phyloP scores from a whole-genome alignment of 92 coral and sea anemone genomes.

The Siderastrea radians region DNA sequence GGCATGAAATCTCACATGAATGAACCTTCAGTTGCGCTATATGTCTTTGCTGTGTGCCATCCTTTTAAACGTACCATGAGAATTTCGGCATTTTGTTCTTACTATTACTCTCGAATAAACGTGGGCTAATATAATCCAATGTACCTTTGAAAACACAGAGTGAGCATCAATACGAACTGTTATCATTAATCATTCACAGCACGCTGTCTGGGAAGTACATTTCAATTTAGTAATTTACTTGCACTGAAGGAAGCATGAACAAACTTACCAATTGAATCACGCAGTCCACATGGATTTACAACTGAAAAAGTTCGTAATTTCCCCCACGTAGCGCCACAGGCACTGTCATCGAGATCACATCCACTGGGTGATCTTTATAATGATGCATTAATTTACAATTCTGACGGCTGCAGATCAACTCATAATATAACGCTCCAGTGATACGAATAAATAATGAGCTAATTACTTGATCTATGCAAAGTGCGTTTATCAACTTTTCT shows the following conservation, averaged over 20 bases:
- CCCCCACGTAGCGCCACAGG: background rate
- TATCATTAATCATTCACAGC: background rate
- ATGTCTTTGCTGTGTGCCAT: background rate
- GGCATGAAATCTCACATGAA: background rate
- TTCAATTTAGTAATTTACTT: background rate
- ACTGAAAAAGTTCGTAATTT: background rate
- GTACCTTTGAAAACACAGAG: background rate
- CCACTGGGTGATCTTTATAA: background rate
- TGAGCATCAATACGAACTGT: background rate
- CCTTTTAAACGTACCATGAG: background rate
- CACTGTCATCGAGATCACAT: background rate
- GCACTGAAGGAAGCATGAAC: background rate
- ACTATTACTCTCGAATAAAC: too few relatives aligned
- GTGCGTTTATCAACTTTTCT: too few relatives aligned
- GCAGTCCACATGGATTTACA: background rate
- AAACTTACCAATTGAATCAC: background rate
- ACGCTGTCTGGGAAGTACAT: background rate
- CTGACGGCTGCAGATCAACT: background rate
- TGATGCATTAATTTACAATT: background rate
- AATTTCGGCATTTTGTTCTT: background rate
- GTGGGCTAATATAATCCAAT: background rate
- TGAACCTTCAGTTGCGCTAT: background rate
- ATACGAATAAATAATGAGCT: background rate
- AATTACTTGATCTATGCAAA: background rate
- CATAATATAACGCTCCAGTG: background rate